These are phyloP conservation scores for Emmelina monodactyla DNA, from an alignment of 2,888 invertebrate genomes.

Conservation along the genomic window DNA sequence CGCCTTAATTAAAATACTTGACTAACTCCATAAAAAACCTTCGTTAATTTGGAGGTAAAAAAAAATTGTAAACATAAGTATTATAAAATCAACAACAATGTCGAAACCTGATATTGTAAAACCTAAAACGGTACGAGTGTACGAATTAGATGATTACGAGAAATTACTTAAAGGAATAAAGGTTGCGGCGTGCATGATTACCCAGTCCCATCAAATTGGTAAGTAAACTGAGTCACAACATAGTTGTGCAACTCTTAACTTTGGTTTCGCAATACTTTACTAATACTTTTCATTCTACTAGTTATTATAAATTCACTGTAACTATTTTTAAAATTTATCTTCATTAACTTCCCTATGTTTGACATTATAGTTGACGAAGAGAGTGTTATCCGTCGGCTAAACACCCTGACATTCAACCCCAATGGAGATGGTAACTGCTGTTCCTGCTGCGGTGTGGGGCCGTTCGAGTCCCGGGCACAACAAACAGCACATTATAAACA, in stretches of 20 bases:
- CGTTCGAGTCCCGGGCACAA: constrained; percentile 65
- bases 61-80: too few relatives aligned
- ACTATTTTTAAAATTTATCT: constrained; percentile 10
- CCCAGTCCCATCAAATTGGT: constrained; percentile 58
- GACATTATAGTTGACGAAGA: constrained; percentile 51
- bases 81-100: too few relatives aligned
- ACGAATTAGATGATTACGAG: constrained; percentile 57
- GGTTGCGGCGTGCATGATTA: constrained; percentile 68
- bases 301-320: not conserved
- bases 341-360: constrained; percentile 8
- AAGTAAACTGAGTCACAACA: constrained; percentile 21
- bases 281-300: not conserved
- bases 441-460: constrained; percentile 55
- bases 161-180: constrained; percentile 59
- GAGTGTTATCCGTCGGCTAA: constrained; percentile 49
- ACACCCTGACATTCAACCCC: constrained; percentile 41
- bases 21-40: too few relatives aligned
- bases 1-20: too few relatives aligned
- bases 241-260: not conserved
- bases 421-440: constrained; percentile 45
- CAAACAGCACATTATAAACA: constrained; percentile 81
- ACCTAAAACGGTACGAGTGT: constrained; percentile 50
- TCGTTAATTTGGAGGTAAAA: too few relatives aligned
- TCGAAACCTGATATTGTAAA: constrained; percentile 18
- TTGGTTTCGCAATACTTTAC: constrained; percentile 1